Conservation (phyloP, 2,888 invertebrate genomes). For the Mesorhabditis sp. region DNA sequence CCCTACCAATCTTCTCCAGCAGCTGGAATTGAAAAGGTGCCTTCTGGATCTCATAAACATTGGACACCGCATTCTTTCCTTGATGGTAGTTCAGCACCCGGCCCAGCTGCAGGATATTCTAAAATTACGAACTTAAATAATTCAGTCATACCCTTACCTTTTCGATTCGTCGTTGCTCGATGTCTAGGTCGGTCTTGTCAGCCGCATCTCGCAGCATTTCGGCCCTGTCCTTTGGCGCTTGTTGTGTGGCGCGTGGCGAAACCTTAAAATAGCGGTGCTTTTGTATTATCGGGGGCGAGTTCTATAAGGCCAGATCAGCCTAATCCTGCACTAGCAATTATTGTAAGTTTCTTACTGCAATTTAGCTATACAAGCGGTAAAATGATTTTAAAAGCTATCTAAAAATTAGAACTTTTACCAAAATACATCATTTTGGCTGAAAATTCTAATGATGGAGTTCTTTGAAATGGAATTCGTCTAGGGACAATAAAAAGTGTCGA, state of each 20-base stretch:
- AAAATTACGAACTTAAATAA: slow-evolving; percentile 5
- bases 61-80: slow-evolving; percentile 16
- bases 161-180: not conserved
- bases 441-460: not conserved
- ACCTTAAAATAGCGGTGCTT: not conserved
- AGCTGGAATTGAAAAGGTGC: slow-evolving; percentile 83
- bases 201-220: slow-evolving; percentile 10
- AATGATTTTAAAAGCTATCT: too few species aligned
- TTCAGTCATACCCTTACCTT: not conserved
- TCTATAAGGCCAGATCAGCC: too few species aligned
- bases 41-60: slow-evolving; percentile 11
- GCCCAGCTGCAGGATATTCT: slow-evolving; percentile 21
- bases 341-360: too few species aligned
- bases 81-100: slow-evolving; percentile 20
- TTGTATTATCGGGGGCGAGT: too few species aligned
- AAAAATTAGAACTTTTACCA: not conserved
- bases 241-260: not conserved
- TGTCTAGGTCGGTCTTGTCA: slow-evolving; percentile 8
- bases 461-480: too few species aligned
- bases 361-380: too few species aligned
- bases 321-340: too few species aligned
- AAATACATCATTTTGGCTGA: not conserved
- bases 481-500: too few species aligned
- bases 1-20: slow-evolving; percentile 73
- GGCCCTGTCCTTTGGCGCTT: not conserved